These are phyloP conservation scores for Atrichornis clamosus DNA, from an alignment of 2,113 vertebrate species.

Conservation along the genomic window DNA sequence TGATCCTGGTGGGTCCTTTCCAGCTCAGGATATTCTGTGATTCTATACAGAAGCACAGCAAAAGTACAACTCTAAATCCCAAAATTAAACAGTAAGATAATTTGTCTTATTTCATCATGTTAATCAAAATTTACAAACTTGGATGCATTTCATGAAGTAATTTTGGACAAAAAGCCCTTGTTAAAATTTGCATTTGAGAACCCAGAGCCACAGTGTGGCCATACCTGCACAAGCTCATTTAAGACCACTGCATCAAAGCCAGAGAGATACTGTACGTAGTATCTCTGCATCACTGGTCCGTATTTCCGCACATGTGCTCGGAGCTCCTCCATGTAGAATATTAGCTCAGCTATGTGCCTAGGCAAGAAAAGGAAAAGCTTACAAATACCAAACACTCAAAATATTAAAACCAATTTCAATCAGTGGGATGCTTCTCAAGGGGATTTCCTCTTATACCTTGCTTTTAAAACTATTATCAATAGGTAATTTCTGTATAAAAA, in stretches of 20 bases:
- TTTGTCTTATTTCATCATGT: accelerated
- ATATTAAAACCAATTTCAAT: background rate
- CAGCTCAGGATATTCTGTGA: background rate
- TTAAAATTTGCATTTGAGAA: background rate
- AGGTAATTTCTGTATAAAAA: background rate
- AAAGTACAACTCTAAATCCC: background rate
- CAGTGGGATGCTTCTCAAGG: background rate
- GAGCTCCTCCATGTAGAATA: slow-evolving; percentile 99
- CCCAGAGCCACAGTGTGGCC: background rate
- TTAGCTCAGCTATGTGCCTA: slow-evolving; percentile 95
- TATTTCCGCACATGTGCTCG: slow-evolving; percentile 95
- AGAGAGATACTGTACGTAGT: slow-evolving; percentile 97
- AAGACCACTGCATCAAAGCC: slow-evolving; percentile 97
- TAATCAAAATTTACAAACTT: background rate
- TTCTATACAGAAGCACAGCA: background rate
- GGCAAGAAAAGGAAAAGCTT: background rate
- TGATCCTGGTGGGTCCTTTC: background rate
- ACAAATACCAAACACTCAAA: background rate
- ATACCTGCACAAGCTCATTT: slow-evolving; percentile 97
- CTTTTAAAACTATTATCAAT: background rate
- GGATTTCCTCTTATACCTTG: background rate
- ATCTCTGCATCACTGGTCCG: slow-evolving; percentile 96
- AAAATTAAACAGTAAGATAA: background rate
- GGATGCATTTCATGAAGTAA: background rate
- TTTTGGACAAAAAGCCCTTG: background rate